Conservation (phyloP, 2,113 vertebrate genomes). For the Oostethus manadensis region DNA sequence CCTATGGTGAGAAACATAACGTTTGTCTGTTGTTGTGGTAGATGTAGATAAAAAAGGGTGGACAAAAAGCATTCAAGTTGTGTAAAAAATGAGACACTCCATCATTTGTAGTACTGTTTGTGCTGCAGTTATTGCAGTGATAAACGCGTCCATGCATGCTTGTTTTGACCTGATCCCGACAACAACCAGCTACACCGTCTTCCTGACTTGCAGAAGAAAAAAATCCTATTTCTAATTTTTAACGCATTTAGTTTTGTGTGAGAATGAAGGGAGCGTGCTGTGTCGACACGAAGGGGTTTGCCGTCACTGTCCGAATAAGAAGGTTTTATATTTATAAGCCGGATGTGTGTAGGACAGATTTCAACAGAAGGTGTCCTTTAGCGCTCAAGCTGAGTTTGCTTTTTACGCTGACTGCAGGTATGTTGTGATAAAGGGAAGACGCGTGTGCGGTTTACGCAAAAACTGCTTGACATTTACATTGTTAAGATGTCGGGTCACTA, state of each 20-base stretch:
- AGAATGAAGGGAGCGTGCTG: constrained; percentile 53
- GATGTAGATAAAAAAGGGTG: no score
- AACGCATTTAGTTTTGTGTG: constrained; percentile 32
- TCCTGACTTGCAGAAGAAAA: constrained; percentile 42
- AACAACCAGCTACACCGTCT: constrained; percentile 20
- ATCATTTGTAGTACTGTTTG: background rate
- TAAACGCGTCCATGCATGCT: background rate
- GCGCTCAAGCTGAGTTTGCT: constrained; percentile 14
- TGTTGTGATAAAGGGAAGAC: constrained; percentile 46
- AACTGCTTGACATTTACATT: constrained; percentile 27
- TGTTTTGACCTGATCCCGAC: constrained; percentile 11
- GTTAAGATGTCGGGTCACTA: constrained; percentile 26
- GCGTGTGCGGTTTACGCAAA: constrained; percentile 32
- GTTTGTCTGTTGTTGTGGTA: background rate
- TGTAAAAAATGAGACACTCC: no score
- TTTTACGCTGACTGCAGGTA: constrained; percentile 50
- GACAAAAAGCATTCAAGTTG: background rate
- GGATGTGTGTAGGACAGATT: constrained; percentile 48
- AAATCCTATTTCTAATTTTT: constrained; percentile 29
- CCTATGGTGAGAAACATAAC: no score
- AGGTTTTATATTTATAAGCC: constrained; percentile 56
- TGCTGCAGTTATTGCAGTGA: constrained; percentile 20
- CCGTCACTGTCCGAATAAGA: constrained; percentile 34
- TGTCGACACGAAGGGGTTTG: constrained; percentile 25
- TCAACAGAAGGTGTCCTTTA: constrained; percentile 36